These are phyloP conservation scores for Fragum whitleyi DNA, from an alignment of 2,888 invertebrate genomes.

Conservation along the genomic window DNA sequence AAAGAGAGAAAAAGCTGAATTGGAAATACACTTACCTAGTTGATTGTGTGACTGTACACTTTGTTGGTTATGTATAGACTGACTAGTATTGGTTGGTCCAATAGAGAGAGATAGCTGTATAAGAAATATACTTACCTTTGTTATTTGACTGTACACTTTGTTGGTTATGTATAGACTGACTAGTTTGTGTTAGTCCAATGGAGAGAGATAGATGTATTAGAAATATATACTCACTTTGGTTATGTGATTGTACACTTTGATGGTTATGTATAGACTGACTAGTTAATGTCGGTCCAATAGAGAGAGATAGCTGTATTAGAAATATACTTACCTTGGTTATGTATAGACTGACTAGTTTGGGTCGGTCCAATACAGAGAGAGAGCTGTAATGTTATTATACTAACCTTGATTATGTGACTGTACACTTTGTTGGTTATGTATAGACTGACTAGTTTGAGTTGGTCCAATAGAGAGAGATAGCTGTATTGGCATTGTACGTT, in stretches of 20 bases:
- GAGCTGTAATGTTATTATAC: conserved; percentile 76
- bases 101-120: conserved; percentile 80
- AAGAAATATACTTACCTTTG: conserved; percentile 33
- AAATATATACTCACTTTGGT: not conserved
- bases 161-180: conserved; percentile 12
- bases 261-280: conserved; percentile 11
- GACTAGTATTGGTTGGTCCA: conserved; percentile 59
- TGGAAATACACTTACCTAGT: conserved; percentile 58
- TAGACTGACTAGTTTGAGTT: conserved; percentile 29
- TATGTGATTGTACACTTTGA: not conserved
- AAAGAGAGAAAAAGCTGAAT: conserved; percentile 80
- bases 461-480: conserved; percentile 79
- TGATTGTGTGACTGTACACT: not conserved
- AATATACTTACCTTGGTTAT: conserved; percentile 30
- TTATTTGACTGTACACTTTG: not conserved
- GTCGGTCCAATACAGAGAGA: conserved; percentile 77
- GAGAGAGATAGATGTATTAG: conserved; percentile 79
- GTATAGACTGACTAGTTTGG: conserved; percentile 8
- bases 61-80: conserved; percentile 6
- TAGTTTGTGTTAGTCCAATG: conserved; percentile 65
- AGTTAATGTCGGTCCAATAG: conserved; percentile 68
- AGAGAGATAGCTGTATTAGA: conserved; percentile 80
- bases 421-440: conserved; percentile 2
- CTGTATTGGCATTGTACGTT: conserved; percentile 78
- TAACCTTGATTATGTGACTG: not conserved